These are phyloP conservation scores for Tiliqua scincoides DNA, from an alignment of 2,113 vertebrate species.

Conservation along the genomic window DNA sequence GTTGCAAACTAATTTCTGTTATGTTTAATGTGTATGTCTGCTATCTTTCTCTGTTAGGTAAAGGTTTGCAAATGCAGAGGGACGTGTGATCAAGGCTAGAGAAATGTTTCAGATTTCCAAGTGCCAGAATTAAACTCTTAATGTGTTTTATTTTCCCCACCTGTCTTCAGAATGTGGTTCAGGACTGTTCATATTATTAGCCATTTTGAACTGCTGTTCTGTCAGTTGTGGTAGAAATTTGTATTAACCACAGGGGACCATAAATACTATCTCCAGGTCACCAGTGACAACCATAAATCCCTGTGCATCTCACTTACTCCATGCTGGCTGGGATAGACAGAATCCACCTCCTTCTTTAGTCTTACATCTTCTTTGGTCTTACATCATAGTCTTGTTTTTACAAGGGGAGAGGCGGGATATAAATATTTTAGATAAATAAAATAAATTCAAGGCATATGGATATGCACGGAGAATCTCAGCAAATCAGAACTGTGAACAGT, in stretches of 20 bases:
- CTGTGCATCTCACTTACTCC: no score
- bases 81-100: not conserved
- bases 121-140: not conserved
- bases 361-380: no score
- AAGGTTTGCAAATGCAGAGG: not conserved
- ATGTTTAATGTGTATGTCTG: not conserved
- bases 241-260: not conserved
- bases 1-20: not conserved
- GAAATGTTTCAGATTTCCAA: not conserved
- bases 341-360: no score
- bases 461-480: no score
- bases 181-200: not conserved
- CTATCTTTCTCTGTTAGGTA: not conserved
- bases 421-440: no score
- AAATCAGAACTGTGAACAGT: no score
- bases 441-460: no score
- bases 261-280: not conserved
- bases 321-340: no score
- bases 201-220: not conserved
- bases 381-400: no score
- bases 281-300: no score
- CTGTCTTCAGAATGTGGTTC: not conserved
- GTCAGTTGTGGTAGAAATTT: not conserved
- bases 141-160: not conserved
- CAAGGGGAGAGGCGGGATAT: no score